Base-by-base conservation (phyloP, 1,140 invertebrate species). In the Heliothis subflexa region DNA sequence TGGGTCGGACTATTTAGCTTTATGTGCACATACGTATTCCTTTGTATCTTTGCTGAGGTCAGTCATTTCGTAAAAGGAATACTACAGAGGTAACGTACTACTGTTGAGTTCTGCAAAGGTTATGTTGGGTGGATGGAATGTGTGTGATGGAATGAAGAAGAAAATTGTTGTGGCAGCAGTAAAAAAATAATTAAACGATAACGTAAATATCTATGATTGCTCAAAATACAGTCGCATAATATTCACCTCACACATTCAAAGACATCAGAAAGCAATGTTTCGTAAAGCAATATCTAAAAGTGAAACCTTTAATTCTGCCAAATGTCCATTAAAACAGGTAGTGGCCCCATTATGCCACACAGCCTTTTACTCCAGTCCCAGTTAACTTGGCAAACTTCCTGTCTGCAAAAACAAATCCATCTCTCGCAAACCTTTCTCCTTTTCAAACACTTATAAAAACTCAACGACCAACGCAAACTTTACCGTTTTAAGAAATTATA, bases 371-470 rank as follows among this genome's bases (percentile, higher is more conserved):
- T 64, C 62, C 40, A 18, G 40, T 66, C 40, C 40, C 61, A 33
- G 61, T 66, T 66, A 70, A 47, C 66, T 49, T 28, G 21, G 66
- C 66, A 70, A 70, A 50, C 66, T 50, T 70, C 64, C 45, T 68
- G 64, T 14, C 45, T 49, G 64, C 45, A 25, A 68, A 68, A 68
- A 68, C 64, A 68, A 73, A 73, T 73, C 71, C 71, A 73, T 73
- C 50, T 59, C 52, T 2, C 9, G 0, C 49, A 71, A 55, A 54
- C 68, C 66, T 70, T 70, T 52, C 66, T 50, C 47, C 66, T 70
- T 70, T 70, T 70, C 66, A 70, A 70, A 70, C 66, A 70, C 66
- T 70, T 50, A 50, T 40, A 70, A 71, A 71, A 71, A 71, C 25
- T 55, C 25, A 59, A 73, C 25, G 52, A 62, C 18, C 14, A 62